Evolutionary conservation across 2,797 vertebrate genomes (phyloP), one percentile per base, ranked within the genome.

Genomic region (Brachyalestes nurse): DNA sequence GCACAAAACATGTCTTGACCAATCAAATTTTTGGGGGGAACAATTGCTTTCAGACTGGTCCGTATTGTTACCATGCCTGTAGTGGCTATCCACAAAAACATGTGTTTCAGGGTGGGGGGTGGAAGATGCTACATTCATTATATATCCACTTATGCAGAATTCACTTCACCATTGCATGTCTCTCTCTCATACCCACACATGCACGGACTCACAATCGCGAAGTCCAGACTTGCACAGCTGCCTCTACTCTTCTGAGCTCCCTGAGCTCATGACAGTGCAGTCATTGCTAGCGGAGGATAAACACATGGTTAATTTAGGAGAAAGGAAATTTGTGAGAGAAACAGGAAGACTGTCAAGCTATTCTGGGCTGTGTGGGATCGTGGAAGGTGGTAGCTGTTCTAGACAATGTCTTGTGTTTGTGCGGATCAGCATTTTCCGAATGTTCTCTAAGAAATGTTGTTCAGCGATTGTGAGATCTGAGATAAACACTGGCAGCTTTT

Each of bases 281-380:
- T 65, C 49, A 47, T 49, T 42, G 40, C 49, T 17, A 66, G 28
- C 57, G 75, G 67, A 69, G 70, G 45, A 75, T 62, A 79, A 74
- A 51, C 67, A 42, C 42, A 72, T 62, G 72, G 71, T 69, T 60
- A 69, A 61, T 78, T 58, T n/a, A 45, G 62, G 60, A 53, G 51
- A 74, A 14, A 45, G 69, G 66, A 78, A 61, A 25, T 49, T 21
- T 58, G 51, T 61, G 72, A 62, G 58, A 72, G 77, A 70, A 79
- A 77, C 42, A 82, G 73, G 72, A 67, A 80, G 70, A 74, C 79
- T 77, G 67, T 60, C 61, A 16, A 60, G 76, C 57, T 82, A 82
- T 86, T 84, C 69, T 82, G 77, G 82, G 71, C 66, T 78, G 61
- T 78, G 69, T 80, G 77, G 53, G 62, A 64, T 45, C 47, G 13